Percentiles rank a stretch among this genome's conserved stretches.
Evolutionary conservation across 2,888 invertebrate species (phyloP).

Genomic region (Elgonia sp.): DNA sequence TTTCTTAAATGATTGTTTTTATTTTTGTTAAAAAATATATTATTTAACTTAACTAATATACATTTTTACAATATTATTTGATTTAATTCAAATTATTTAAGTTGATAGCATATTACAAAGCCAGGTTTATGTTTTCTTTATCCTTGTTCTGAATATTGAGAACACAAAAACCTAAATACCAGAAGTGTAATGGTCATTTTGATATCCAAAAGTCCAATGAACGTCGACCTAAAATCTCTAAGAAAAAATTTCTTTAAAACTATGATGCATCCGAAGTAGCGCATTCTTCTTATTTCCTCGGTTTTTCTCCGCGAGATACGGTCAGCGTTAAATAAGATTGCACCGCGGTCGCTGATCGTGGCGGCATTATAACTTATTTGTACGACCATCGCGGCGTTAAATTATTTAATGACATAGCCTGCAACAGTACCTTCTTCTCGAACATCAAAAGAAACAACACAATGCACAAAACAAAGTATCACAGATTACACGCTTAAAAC

Average conservation of each 20-base stretch:
- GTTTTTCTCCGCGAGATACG: slow-evolving; percentile 10
- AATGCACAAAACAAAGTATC: slow-evolving; percentile 28
- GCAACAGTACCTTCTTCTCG: slow-evolving; percentile 31
- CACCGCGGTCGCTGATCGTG: slow-evolving; percentile 2
- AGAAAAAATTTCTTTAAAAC: neutral
- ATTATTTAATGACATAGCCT: slow-evolving; percentile 51
- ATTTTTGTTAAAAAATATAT: too few relatives aligned
- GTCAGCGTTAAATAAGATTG: slow-evolving; percentile 35
- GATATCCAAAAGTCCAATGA: neutral
- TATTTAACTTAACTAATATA: too few relatives aligned
- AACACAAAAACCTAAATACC: neutral
- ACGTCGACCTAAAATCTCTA: neutral
- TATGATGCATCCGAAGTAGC: slow-evolving; percentile 13
- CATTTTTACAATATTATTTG: too few relatives aligned
- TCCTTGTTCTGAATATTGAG: neutral
- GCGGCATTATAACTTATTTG: slow-evolving; percentile 42
- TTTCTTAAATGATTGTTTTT: too few relatives aligned
- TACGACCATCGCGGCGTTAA: slow-evolving; percentile 44
- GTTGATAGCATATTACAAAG: too few relatives aligned
- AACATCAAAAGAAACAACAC: slow-evolving; percentile 15
- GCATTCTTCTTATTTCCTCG: slow-evolving; percentile 31
- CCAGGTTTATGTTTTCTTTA: neutral
- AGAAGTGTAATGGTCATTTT: neutral
- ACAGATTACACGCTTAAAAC: slow-evolving; percentile 38
- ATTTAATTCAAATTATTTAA: too few relatives aligned